Conservation (phyloP, 2,888 invertebrate species). For the Tachina fera region DNA sequence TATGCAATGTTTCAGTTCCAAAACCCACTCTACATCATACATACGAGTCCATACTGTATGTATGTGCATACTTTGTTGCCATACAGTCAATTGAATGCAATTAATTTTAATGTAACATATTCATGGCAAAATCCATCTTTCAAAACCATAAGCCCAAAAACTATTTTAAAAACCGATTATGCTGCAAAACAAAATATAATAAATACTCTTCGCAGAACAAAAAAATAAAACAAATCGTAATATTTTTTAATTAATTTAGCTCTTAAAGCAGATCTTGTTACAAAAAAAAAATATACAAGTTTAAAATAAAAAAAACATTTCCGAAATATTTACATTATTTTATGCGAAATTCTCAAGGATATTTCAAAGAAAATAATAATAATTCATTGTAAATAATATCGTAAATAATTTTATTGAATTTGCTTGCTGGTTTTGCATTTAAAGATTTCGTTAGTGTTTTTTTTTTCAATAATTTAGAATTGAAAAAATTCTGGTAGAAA, state of each 20-base stretch:
- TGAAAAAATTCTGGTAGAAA: no score
- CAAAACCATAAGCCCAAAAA: constrained; percentile 21
- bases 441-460: no score
- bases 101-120: constrained; percentile 42
- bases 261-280: background rate
- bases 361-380: no score
- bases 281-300: no score
- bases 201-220: background rate
- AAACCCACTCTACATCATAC: background rate
- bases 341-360: no score
- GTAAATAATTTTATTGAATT: no score
- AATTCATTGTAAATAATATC: no score
- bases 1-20: constrained; percentile 8
- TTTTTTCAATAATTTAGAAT: no score
- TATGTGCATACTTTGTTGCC: background rate
- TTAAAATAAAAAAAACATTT: no score
- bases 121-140: background rate
- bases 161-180: background rate
- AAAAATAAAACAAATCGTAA: background rate
- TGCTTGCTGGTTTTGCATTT: no score
- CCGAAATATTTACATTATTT: no score
- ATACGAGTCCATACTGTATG: no score
- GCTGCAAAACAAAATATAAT: background rate
- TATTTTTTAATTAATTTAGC: background rate
- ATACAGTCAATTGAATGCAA: constrained; percentile 37